phyloP scores from a whole-genome alignment of 2,888 invertebrate species.

The Syrista parreyssii region DNA sequence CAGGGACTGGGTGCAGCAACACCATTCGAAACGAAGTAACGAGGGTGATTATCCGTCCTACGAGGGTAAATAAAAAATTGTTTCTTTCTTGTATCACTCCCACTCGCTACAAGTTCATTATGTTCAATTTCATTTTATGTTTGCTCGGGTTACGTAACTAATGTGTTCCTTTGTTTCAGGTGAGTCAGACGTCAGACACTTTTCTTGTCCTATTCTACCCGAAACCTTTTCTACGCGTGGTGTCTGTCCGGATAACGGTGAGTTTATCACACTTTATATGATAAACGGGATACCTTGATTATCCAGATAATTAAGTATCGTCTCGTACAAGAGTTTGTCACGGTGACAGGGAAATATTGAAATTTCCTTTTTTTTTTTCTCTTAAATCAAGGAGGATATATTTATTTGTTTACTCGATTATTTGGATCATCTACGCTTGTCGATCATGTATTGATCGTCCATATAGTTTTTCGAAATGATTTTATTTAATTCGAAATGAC shows the following conservation, averaged over 20 bases:
- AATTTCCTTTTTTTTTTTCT: neutral
- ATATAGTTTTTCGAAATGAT: no score
- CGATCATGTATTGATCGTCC: neutral
- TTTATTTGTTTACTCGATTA: neutral
- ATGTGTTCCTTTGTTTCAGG: neutral
- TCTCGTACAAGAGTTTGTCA: neutral
- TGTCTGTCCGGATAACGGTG: neutral
- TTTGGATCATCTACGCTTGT: no score
- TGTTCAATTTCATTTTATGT: neutral
- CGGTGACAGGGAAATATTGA: neutral
- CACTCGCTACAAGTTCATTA: neutral
- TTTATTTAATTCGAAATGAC: no score
- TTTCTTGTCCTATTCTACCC: neutral
- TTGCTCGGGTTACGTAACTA: neutral
- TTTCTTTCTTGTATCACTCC: neutral
- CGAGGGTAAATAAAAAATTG: neutral
- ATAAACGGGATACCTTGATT: neutral
- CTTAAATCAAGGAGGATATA: neutral
- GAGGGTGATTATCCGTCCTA: neutral
- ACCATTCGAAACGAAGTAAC: conserved; percentile 1
- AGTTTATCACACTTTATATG: neutral
- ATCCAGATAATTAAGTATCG: neutral
- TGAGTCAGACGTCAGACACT: neutral
- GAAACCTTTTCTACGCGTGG: neutral
- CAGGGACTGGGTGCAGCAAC: conserved; percentile 2